Conservation (phyloP, 2,113 vertebrate genomes). For the Mixornis gularis region DNA sequence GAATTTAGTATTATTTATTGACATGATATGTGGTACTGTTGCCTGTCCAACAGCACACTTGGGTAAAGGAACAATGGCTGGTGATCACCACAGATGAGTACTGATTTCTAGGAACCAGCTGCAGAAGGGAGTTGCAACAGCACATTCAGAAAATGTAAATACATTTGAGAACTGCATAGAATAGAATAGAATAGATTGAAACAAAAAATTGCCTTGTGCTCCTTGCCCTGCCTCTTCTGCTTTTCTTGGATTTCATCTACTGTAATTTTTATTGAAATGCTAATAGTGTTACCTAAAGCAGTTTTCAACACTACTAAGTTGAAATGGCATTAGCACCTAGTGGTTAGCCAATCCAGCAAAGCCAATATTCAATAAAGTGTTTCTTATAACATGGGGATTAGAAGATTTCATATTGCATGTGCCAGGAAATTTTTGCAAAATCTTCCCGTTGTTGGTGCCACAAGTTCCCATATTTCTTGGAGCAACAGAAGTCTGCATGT, state of each 20-base stretch:
- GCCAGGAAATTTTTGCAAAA: constrained; percentile 34
- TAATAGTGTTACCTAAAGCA: not conserved
- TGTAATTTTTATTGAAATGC: constrained; percentile 8
- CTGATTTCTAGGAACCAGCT: constrained; percentile 26
- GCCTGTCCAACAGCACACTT: not conserved
- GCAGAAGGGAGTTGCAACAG: not conserved
- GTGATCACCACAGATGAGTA: not conserved
- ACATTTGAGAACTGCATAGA: not conserved
- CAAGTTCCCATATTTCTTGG: not conserved
- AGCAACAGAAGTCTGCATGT: not conserved
- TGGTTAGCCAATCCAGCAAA: not conserved
- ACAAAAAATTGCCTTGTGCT: not conserved
- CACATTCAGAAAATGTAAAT: not conserved
- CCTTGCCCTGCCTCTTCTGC: not conserved
- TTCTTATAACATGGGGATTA: not conserved
- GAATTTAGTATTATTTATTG: not conserved
- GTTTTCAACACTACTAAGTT: not conserved
- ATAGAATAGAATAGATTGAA: not conserved
- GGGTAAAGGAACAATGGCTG: not conserved
- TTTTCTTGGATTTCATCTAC: constrained; percentile 1
- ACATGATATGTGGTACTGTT: not conserved
- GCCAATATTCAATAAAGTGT: not conserved
- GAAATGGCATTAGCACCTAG: constrained; percentile 1
- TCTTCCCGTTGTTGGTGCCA: not conserved
- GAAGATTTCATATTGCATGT: not conserved